Conservation (phyloP, 35 echinoderm and acorn worm species). For the Lytechinus pictus region DNA sequence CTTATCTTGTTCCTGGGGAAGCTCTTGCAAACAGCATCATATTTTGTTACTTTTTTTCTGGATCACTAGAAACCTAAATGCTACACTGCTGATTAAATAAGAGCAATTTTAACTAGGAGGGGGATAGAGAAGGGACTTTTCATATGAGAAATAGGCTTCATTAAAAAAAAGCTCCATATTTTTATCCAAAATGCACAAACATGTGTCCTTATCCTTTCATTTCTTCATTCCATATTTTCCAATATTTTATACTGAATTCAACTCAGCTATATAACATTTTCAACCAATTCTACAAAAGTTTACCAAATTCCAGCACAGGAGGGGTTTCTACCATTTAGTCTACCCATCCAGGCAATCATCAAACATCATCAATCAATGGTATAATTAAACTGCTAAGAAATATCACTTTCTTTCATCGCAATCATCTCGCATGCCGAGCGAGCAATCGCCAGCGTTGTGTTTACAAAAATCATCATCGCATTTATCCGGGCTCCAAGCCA, state of each 20-base stretch:
- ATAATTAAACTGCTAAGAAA: background rate
- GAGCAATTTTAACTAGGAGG: background rate
- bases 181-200: too few relatives aligned
- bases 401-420: background rate
- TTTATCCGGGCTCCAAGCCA: background rate
- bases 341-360: background rate
- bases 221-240: too few relatives aligned
- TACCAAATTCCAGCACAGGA: too few relatives aligned
- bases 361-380: background rate
- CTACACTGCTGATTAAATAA: background rate
- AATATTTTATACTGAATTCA: too few relatives aligned
- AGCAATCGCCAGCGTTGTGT: background rate
- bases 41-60: background rate
- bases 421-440: background rate
- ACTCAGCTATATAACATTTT: too few relatives aligned
- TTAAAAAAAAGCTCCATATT: too few relatives aligned
- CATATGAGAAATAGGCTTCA: too few relatives aligned
- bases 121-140: too few relatives aligned
- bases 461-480: background rate
- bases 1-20: background rate
- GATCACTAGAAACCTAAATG: background rate
- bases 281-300: too few relatives aligned
- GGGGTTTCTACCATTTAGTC: background rate
- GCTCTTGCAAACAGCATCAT: background rate
- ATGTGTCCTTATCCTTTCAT: too few relatives aligned